A percentile compares a stretch with the other conserved stretches of the same genome.
phyloP scores from a whole-genome alignment of 2,797 vertebrate genomes.

The Epinephelus awoara region DNA sequence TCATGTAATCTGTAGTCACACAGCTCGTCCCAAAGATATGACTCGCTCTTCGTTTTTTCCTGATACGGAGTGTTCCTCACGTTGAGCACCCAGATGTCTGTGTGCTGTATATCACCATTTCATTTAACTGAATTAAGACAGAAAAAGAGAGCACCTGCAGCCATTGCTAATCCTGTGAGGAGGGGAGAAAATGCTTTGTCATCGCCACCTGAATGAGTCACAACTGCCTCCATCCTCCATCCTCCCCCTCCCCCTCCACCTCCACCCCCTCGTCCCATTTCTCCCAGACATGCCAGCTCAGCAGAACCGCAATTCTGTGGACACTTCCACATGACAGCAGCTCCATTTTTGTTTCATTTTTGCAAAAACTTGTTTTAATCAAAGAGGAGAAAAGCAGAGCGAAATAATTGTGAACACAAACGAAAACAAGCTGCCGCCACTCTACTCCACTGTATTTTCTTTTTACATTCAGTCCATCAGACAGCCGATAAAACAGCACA shows the following conservation, averaged over 20 bases:
- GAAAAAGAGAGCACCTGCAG: slow-evolving; percentile 29
- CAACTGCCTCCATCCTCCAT: not conserved
- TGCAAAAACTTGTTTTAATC: not conserved
- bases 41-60: not conserved
- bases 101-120: too few relatives aligned
- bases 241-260: slow-evolving; percentile 1
- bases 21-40: not conserved
- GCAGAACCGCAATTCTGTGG: slow-evolving; percentile 38
- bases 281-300: slow-evolving; percentile 56
- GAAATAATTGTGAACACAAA: too few relatives aligned
- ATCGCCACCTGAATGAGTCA: slow-evolving; percentile 71
- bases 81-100: not conserved
- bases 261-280: slow-evolving; percentile 1
- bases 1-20: slow-evolving; percentile 38
- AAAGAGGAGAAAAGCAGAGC: not conserved
- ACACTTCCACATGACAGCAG: slow-evolving; percentile 12
- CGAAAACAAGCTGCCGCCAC: not conserved
- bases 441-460: not conserved
- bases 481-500: not conserved
- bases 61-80: not conserved
- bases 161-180: slow-evolving; percentile 32
- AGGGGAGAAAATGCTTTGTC: slow-evolving; percentile 72
- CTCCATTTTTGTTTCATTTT: not conserved
- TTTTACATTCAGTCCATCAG: not conserved
- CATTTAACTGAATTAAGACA: not conserved